phyloP scores from a whole-genome alignment of 1,140 invertebrate genomes.

The Aphaenogaster rudis region DNA sequence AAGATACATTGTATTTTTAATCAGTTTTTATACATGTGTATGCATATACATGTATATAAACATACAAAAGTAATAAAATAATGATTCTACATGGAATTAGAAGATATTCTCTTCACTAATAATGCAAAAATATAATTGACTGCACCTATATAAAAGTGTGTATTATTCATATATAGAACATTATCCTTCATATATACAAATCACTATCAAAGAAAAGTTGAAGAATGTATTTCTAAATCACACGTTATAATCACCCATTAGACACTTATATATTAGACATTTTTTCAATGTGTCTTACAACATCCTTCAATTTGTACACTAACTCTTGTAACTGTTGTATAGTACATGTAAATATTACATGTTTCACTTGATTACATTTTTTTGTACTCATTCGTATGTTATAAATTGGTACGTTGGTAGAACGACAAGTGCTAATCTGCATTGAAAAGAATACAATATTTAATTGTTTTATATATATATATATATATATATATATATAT shows the following conservation, averaged over 20 bases:
- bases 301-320: slow-evolving; percentile 90
- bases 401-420: slow-evolving; percentile 83
- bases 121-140: slow-evolving; percentile 83
- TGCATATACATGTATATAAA: slow-evolving; percentile 59
- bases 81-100: slow-evolving; percentile 78
- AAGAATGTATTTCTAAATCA: slow-evolving; percentile 11
- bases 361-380: slow-evolving; percentile 83
- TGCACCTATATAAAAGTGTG: slow-evolving; percentile 76
- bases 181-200: slow-evolving; percentile 60
- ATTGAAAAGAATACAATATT: slow-evolving; percentile 73
- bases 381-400: slow-evolving; percentile 85
- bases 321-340: slow-evolving; percentile 90
- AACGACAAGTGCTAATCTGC: slow-evolving; percentile 84
- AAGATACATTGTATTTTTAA: slow-evolving; percentile 83
- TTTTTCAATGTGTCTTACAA: slow-evolving; percentile 89
- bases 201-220: background rate
- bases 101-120: slow-evolving; percentile 79
- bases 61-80: slow-evolving; percentile 72
- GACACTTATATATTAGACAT: slow-evolving; percentile 76
- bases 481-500: no score
- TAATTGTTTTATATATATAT: background rate
- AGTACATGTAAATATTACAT: slow-evolving; percentile 88
- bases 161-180: slow-evolving; percentile 73
- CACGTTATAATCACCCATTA: background rate
- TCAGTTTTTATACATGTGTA: slow-evolving; percentile 81